Percentiles rank a stretch among this genome's conserved stretches.
These are phyloP conservation scores for Clostera curtula DNA, from an alignment of 2,888 invertebrate genomes.

Conservation along the genomic window DNA sequence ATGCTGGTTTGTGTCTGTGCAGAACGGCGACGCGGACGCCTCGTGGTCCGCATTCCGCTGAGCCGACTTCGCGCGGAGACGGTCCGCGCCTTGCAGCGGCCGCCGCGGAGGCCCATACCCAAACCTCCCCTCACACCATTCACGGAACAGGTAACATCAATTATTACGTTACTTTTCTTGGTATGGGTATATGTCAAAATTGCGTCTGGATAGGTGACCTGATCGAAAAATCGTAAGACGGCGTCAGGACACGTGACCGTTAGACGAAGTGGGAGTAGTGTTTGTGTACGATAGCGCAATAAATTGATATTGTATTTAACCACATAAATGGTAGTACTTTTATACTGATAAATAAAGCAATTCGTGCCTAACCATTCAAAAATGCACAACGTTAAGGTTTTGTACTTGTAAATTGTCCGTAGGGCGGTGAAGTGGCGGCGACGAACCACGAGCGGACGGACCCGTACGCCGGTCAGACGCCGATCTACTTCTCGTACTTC, in stretches of 20 bases:
- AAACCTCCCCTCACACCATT: constrained; percentile 20
- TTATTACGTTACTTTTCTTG: constrained; percentile 9
- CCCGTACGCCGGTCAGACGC: constrained; percentile 47
- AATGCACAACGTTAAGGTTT: too few species aligned
- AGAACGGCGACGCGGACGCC: constrained; percentile 28
- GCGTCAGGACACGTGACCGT: too few species aligned
- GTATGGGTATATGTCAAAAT: too few species aligned
- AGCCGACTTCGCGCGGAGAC: constrained; percentile 44
- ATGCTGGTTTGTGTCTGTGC: too few species aligned
- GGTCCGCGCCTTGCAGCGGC: constrained; percentile 49
- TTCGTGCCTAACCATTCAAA: too few species aligned
- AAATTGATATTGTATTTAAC: too few species aligned
- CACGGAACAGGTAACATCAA: constrained; percentile 16
- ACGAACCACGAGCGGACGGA: constrained; percentile 79
- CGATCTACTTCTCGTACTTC: constrained; percentile 83
- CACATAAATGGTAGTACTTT: too few species aligned
- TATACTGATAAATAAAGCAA: too few species aligned
- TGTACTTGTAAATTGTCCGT: neutral
- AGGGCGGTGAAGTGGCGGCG: constrained; percentile 69
- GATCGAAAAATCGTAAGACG: too few species aligned
- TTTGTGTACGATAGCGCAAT: too few species aligned
- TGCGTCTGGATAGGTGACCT: too few species aligned
- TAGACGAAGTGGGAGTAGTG: too few species aligned
- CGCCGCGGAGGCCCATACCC: constrained; percentile 20
- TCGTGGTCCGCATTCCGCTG: constrained; percentile 53